Conservation (phyloP, 2,888 invertebrate genomes). For the Drosophila subsilvestris region DNA sequence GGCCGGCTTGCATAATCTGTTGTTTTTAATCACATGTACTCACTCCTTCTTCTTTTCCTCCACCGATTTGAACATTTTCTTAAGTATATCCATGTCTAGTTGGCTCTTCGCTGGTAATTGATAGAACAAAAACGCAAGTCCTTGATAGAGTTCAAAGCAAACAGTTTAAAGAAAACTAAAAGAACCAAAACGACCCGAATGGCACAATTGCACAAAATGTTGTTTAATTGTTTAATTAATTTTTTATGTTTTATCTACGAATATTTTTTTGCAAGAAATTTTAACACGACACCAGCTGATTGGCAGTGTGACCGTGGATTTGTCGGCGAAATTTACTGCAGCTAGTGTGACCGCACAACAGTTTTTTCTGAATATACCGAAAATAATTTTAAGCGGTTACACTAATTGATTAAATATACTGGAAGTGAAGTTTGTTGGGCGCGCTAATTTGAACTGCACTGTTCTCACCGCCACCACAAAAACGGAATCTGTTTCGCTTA, state of each 20-base stretch:
- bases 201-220: constrained; percentile 17
- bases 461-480: background rate
- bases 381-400: no score
- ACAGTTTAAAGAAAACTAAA: constrained; percentile 66
- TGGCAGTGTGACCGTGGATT: background rate
- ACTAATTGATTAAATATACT: no score
- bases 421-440: background rate
- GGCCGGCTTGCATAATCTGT: constrained; percentile 35
- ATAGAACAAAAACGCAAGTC: constrained; percentile 15
- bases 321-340: no score
- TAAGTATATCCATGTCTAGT: constrained; percentile 69
- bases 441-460: background rate
- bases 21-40: constrained; percentile 31
- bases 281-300: constrained; percentile 30
- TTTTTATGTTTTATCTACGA: constrained; percentile 34
- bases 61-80: constrained; percentile 74
- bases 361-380: no score
- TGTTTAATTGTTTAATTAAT: constrained; percentile 18
- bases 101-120: constrained; percentile 17
- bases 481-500: background rate
- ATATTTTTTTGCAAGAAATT: constrained; percentile 29
- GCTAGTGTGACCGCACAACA: no score
- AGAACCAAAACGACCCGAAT: constrained; percentile 69
- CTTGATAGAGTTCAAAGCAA: constrained; percentile 31
- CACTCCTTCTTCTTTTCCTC: constrained; percentile 64